phyloP scores from a whole-genome alignment of 64 coral and sea anemone genomes.

The Montipora sp. region DNA sequence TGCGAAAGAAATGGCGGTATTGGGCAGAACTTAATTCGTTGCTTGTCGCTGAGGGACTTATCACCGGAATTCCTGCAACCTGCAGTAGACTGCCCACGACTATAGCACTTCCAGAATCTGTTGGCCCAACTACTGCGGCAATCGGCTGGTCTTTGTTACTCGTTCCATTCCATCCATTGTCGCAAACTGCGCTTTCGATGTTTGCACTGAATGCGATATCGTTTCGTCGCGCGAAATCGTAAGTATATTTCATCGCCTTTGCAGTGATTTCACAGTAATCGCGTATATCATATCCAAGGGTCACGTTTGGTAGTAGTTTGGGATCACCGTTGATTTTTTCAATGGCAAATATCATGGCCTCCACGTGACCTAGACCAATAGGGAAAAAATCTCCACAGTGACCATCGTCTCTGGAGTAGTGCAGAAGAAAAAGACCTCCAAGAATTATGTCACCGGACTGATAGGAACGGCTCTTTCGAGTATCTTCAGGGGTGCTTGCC shows the following conservation, averaged over 20 bases:
- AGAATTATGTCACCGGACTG: slow-evolving; percentile 62
- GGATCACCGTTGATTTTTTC: slow-evolving; percentile 59
- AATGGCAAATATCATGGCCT: slow-evolving; percentile 77
- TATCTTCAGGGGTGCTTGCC: not conserved
- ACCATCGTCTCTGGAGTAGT: slow-evolving; percentile 35
- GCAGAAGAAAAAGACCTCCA: slow-evolving; percentile 70
- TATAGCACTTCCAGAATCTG: slow-evolving; percentile 46
- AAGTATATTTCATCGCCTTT: slow-evolving; percentile 36
- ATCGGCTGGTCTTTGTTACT: not conserved
- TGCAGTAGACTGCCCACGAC: slow-evolving; percentile 8
- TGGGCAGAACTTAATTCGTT: slow-evolving; percentile 50
- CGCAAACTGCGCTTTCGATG: not conserved
- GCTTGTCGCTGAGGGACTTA: slow-evolving; percentile 60
- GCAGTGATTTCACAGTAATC: slow-evolving; percentile 47
- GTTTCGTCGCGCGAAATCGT: slow-evolving; percentile 31
- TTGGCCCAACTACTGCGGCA: slow-evolving; percentile 45
- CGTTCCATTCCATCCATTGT: not conserved
- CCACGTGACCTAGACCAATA: slow-evolving; percentile 58
- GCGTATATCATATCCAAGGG: slow-evolving; percentile 55
- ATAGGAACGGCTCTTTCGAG: not conserved
- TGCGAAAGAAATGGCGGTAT: slow-evolving; percentile 56
- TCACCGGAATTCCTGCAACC: slow-evolving; percentile 33
- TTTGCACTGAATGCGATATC: not conserved
- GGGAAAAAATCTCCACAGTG: slow-evolving; percentile 53
- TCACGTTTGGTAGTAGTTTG: slow-evolving; percentile 41